Evolutionary conservation across 2,888 invertebrate genomes (phyloP), one percentile per base, ranked within the genome.

Genomic region (Lissocephala sabroskyi): DNA sequence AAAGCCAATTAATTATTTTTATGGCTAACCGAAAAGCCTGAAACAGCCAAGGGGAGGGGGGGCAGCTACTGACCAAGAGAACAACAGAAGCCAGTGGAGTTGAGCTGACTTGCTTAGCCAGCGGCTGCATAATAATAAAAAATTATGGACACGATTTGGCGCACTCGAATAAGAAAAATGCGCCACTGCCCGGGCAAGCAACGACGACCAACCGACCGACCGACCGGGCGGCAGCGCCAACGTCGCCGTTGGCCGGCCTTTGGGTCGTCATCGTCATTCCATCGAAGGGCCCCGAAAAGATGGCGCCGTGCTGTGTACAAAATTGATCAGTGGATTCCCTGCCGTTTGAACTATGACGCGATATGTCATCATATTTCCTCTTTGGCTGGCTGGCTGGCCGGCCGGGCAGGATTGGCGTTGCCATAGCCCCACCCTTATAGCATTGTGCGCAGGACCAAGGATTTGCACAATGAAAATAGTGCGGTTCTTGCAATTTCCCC

Each of bases 261-360:
- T 16, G 10, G 13, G 18, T 37, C 18, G 19, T 19, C 18, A 58
- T 53, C 53, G 19, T 19, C 18, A 58, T 53, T 49, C 57, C 17
- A 10, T 29, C 18, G 40, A 42, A 60, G 50, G 57, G 53, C 62
- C 59, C 40, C 49, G 59, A 62, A 76, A 79, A 77, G 78, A 80
- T 81, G 81, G 79, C 79, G 75, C 83, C 82, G 54, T 79, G 83
- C 84, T 84, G 84, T 78, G 83, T 81, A 63, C 74, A 80, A 84
- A 84, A 84, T 84, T 84, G 83, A 84, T 84, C 83, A 80, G 79
- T 79, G 80, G 83, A 82, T 80, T 83, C 84, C 84, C 84, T 84
- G 84, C 81, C 79, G 84, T 81, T 84, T 84, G 83, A 84, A 83
- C 84, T 84, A 84, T 84, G 84, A 84, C 78, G 84, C 84, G 83